These are phyloP conservation scores for Bactericera cockerelli DNA, from an alignment of 1,140 invertebrate species.

Conservation along the genomic window DNA sequence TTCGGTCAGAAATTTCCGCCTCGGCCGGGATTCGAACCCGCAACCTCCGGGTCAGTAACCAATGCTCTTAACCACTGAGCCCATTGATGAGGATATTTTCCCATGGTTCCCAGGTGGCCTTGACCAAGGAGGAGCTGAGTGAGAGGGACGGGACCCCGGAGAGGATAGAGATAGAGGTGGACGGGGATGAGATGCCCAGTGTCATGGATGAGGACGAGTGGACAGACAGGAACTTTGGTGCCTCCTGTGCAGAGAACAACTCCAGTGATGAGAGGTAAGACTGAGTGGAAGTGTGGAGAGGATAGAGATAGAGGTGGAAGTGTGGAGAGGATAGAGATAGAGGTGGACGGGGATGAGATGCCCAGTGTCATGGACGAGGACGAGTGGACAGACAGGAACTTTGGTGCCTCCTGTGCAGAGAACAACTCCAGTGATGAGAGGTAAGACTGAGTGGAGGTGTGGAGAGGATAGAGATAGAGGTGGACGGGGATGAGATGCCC, in stretches of 20 bases:
- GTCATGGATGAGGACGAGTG: slow-evolving; percentile 86
- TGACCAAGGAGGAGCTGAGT: slow-evolving; percentile 8
- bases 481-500: slow-evolving; percentile 25
- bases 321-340: no score
- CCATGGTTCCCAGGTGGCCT: background rate
- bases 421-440: slow-evolving; percentile 48
- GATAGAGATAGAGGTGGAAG: no score
- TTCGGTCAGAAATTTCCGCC: no score
- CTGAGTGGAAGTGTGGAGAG: slow-evolving; percentile 21
- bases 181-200: slow-evolving; percentile 30
- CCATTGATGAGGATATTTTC: no score
- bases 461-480: slow-evolving; percentile 11
- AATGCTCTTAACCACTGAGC: no score
- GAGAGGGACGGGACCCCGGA: slow-evolving; percentile 4
- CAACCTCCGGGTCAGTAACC: no score
- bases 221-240: slow-evolving; percentile 80
- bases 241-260: slow-evolving; percentile 47
- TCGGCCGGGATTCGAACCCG: no score
- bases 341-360: slow-evolving; percentile 5
- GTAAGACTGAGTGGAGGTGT: slow-evolving; percentile 27
- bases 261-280: slow-evolving; percentile 46
- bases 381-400: slow-evolving; percentile 84
- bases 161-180: slow-evolving; percentile 13
- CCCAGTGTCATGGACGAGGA: slow-evolving; percentile 77
- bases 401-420: slow-evolving; percentile 55